Evolutionary conservation across 2,888 invertebrate genomes (phyloP), one percentile per base, ranked within the genome.

Genomic region (Lepidochrysops patricia): DNA sequence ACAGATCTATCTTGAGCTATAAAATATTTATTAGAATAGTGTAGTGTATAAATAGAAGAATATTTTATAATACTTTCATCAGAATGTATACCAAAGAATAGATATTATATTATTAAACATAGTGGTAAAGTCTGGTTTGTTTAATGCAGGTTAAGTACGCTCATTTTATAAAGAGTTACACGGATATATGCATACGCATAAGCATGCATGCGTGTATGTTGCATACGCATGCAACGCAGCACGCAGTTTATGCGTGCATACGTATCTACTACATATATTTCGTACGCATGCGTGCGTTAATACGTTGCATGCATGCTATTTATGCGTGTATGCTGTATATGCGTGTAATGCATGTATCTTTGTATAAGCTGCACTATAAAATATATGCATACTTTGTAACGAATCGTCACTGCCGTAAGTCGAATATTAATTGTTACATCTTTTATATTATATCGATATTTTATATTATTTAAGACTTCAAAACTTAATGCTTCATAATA

Each of bases 81-180:
- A 65, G 73, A 71, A 74, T 67, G 78, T 84, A 83, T 84, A 83
- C 84, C 84, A 84, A 84, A 84, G 82, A 84, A 69, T 66, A 62
- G 50, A 59, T 54, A 61, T 60, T 60, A 65, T 64, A 64, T 61
- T n/a, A 64, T 64, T 64, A 67, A 64, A 48, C 58, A 62, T 56
- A 62, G 64, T 64, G 64, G 52, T 54, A 49, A 58, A 62, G 64
- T 63, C 63, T 60, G 50, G 56, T 66, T 61, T 60, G 60, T 64
- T 58, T 54, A 29, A 32, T 54, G 54, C 29, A 15, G 54, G 54
- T 32, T 32, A 32, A 15, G 15, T 43, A 43, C 19, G 37, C 37
- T 43, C 43, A 43, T 43, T 3, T 43, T 15, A 2, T 37, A 43
- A 43, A 43, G 29, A 29, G 43, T 19, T 43, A 43, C 37, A 43